Evolutionary conservation across 2,797 vertebrate genomes (phyloP), one percentile per base, ranked within the genome.

Genomic region (Allobates femoralis): DNA sequence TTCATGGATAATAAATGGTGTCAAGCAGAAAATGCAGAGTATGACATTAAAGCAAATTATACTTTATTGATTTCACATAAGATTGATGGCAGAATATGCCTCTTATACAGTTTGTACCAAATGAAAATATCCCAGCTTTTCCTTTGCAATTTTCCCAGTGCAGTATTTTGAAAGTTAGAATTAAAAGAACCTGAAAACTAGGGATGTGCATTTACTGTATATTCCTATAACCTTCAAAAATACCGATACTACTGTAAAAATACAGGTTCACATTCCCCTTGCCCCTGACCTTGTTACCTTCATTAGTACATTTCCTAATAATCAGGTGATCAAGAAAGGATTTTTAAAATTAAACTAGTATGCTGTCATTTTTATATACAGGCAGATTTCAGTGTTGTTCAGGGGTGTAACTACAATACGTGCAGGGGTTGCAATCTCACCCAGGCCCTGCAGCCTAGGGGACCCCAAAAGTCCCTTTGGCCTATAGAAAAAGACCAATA

Each of bases 41-140:
- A 76, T 84, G 76, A 88, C 86, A 88, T 85, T 85, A 88, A 88
- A 88, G 82, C 56, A 85, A 88, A 85, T 88, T 88, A 85, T 88
- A 88, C 86, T 88, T 85, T 88, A 88, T 88, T 88, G 86, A 88
- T 88, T 88, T 81, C 78, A 85, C 60, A 74, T 84, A 87, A 85
- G 86, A 85, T 56, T 67, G 67, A 76, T 85, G 82, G 86, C 30
- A 75, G 58, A 81, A 81, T 81, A 69, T 85, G 77, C 58, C 16
- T 81, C 41, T 82, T 19, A 64, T 81, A 69, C 74, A 66, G 56
- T 82, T 82, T 56, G 50, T 41, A 86, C 56, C 41, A 58, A 55
- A 67, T 64, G 69, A 71, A 86, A 86, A 76, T 66, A 53, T 50
- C 41, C 51, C 50, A 56, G 50, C n/a, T 28, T 75, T 86, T 23